phyloP scores from a whole-genome alignment of 2,797 vertebrate species.

The Hafferia zeledoni region DNA sequence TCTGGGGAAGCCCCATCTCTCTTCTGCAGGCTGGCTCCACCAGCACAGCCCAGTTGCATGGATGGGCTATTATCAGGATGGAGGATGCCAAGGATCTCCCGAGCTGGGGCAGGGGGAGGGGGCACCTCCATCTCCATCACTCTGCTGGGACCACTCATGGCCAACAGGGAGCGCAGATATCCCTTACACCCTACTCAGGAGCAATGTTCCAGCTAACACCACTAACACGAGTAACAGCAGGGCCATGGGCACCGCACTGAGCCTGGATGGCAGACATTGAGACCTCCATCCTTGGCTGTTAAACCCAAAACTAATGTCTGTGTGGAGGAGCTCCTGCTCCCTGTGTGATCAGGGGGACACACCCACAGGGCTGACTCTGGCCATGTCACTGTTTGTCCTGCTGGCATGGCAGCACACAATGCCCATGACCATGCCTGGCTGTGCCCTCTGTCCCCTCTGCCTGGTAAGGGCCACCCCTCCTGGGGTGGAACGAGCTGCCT shows the following conservation, averaged over 20 bases:
- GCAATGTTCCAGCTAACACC: not conserved
- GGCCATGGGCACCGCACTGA: accelerated
- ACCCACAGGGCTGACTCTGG: accelerated
- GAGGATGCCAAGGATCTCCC: not conserved
- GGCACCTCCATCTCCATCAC: not conserved
- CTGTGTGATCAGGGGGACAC: accelerated
- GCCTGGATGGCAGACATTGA: not conserved
- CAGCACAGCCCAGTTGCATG: not conserved
- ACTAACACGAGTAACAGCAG: conserved; percentile 50
- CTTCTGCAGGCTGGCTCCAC: not conserved
- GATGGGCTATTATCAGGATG: not conserved
- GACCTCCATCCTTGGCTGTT: not conserved
- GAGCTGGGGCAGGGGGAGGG: accelerated
- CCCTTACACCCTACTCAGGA: not conserved
- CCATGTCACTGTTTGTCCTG: not conserved
- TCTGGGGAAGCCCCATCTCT: not conserved
- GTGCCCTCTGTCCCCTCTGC: not conserved
- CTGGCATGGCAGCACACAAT: not conserved
- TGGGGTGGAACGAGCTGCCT: not conserved
- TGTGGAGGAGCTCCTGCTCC: not conserved
- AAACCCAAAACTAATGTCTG: not conserved
- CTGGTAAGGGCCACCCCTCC: not conserved
- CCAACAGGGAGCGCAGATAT: accelerated
- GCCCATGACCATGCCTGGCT: accelerated
- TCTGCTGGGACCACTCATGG: not conserved